Evolutionary conservation across 2,113 vertebrate species (phyloP), one percentile per base, ranked within the genome.

Genomic region (Cromileptes altivelis): DNA sequence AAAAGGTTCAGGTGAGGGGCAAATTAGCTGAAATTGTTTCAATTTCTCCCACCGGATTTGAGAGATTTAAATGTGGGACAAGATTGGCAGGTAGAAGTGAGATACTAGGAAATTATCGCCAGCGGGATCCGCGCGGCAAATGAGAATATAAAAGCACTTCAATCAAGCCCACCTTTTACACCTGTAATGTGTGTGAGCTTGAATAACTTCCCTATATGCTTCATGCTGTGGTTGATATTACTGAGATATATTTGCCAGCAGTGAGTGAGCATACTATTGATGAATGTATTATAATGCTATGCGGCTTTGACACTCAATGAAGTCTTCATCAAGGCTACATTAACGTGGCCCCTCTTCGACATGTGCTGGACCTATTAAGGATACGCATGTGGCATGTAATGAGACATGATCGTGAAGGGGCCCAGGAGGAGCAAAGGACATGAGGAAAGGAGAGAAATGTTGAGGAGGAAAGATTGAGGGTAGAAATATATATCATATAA

Each of bases 21-120:
- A 81, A 92, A 93, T 92, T 85, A 94, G 82, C 75, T 80, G 80
- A 89, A 92, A 92, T 89, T 80, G 82, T 88, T 91, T 85, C 87
- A 78, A 80, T 90, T 68, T 70, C 80, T 94, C 93, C 87, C 93
- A 21, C 47, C 0, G 85, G 90, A 89, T 81, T 68, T 86, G 75
- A 62, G 68, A 70, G 87, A 86, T 88, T 89, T 89, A 88, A 90
- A 91, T 87, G 82, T 88, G 88, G 88, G 78, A 81, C 88, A 73
- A 60, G 85, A 88, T 70, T 89, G 84, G 86, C 85, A 87, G 88
- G 84, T 83, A 23, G 57, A 64, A 61, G 68, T 77, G 78, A 82
- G 74, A 87, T 72, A 70, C 52, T 19, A 13, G 75, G 49, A 77
- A 80, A 92, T 89, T 80, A 92, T 83, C 80, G 85, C 86, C 89